Base-by-base conservation (phyloP, 2,888 invertebrate species). In the Diachrysia chrysitis region DNA sequence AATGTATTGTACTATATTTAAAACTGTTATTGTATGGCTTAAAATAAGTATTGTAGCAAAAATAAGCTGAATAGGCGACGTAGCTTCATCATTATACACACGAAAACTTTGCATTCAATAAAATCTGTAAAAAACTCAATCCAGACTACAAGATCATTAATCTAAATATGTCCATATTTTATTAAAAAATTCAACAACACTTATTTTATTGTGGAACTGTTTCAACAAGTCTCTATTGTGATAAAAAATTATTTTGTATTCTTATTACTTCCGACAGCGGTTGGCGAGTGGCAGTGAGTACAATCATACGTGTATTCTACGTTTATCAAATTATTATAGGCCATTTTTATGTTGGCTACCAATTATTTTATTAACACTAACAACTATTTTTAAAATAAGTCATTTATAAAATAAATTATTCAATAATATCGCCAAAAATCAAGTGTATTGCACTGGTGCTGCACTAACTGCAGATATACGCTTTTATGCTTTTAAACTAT, bases 131-230 rank as follows among this genome's bases (percentile, higher is more conserved):
- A 92, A 91, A 94, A 91, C 91, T 91, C 93, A 95, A 94, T 93
- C 95, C 95, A 95, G 95, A 95, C 92, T 95, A 95, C 95, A 95
- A 95, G 95, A 95, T 95, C 95, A 93, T 92, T 91, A 90, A 87
- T 95, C 93, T 95, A 93, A 83, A 93, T 94, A 93, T 92, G 92
- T 92, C 90, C 86, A 92, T 94, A 91, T 91, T 93, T 94, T 93
- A 81, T 81, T 94, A 94, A 94, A 94, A 94, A 93, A 94, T 93
- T 93, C 92, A 95, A 95, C 94, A 95, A 95, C 92, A 91, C 95
- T 95, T 95, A 95, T 86, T 93, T 95, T 94, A 95, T 84, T 88
- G 92, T 90, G 94, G 94, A 94, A 94, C 93, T 93, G 93, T 92
- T 89, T 82, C 42, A 95, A 95, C 94, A 94, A 95, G 93, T 93